phyloP scores from a whole-genome alignment of 2,888 invertebrate species.

The Hoplodrina ambigua region DNA sequence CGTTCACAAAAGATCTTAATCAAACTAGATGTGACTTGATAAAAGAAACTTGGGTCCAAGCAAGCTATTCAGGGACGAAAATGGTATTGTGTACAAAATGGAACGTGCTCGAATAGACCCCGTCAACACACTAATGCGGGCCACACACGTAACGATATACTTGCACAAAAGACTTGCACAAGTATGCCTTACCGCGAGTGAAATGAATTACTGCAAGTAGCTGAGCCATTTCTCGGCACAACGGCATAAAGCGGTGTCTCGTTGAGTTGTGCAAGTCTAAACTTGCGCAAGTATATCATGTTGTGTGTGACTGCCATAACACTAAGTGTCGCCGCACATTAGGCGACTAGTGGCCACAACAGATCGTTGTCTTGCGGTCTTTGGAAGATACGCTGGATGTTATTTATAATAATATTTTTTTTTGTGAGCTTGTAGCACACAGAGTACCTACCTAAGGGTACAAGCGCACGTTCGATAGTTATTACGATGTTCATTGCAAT shows the following conservation, averaged over 20 bases:
- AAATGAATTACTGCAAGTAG: too few relatives aligned
- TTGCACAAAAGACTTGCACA: neutral
- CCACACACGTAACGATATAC: neutral
- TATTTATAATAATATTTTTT: too few relatives aligned
- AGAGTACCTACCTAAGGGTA: too few relatives aligned
- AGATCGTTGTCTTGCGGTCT: neutral
- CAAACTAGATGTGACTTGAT: slow-evolving; percentile 63
- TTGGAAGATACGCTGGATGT: too few relatives aligned
- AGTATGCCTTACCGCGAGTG: neutral
- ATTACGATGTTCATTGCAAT: too few relatives aligned
- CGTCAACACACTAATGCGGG: neutral
- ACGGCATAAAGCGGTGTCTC: too few relatives aligned
- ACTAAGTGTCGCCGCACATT: slow-evolving; percentile 24
- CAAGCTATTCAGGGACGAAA: slow-evolving; percentile 49
- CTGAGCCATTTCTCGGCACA: too few relatives aligned
- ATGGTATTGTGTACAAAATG: slow-evolving; percentile 59
- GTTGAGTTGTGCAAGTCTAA: neutral
- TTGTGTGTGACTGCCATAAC: neutral
- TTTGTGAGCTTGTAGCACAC: too few relatives aligned
- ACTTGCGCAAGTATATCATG: neutral
- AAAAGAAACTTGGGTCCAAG: slow-evolving; percentile 54
- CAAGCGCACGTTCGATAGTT: too few relatives aligned
- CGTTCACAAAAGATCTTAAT: slow-evolving; percentile 61
- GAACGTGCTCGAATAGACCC: slow-evolving; percentile 30
- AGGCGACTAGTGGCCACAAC: neutral